Evolutionary conservation across 2,797 vertebrate genomes (phyloP).

Genomic region (Harpagifer antarcticus): DNA sequence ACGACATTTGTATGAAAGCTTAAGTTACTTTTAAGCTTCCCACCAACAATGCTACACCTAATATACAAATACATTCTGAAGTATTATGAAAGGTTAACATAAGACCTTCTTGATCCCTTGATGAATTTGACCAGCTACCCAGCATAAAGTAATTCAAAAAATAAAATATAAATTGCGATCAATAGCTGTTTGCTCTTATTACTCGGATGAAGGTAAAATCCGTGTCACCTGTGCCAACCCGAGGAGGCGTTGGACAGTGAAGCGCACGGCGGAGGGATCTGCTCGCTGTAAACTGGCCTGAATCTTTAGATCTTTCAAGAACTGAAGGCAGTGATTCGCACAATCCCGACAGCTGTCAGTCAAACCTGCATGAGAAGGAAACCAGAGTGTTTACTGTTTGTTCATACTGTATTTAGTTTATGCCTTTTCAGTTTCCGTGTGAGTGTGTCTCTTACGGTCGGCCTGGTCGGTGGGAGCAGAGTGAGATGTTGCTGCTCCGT

Average conservation of each 20-base stretch:
- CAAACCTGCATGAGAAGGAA: constrained; percentile 66
- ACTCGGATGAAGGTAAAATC: neutral
- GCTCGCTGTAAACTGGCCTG: constrained; percentile 77
- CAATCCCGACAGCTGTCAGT: constrained; percentile 82
- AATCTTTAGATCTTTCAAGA: constrained; percentile 82
- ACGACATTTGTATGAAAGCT: neutral
- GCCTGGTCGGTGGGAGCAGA: constrained; percentile 90
- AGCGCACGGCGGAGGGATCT: constrained; percentile 72
- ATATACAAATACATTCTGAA: neutral
- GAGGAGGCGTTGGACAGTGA: constrained; percentile 79
- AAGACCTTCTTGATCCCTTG: neutral
- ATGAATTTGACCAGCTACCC: neutral
- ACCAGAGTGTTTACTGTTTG: no score
- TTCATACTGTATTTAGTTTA: neutral
- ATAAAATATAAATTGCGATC: no score
- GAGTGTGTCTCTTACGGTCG: constrained; percentile 84
- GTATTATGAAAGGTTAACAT: neutral
- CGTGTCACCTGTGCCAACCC: constrained; percentile 73
- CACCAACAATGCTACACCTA: no score
- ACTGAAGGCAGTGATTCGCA: constrained; percentile 81
- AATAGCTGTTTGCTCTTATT: neutral
- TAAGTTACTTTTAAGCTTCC: no score
- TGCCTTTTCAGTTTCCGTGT: neutral
- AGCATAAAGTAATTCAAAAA: neutral
- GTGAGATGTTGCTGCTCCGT: constrained; percentile 89